Base-by-base conservation (phyloP, 2,888 invertebrate genomes). In the Drosophila dives region DNA sequence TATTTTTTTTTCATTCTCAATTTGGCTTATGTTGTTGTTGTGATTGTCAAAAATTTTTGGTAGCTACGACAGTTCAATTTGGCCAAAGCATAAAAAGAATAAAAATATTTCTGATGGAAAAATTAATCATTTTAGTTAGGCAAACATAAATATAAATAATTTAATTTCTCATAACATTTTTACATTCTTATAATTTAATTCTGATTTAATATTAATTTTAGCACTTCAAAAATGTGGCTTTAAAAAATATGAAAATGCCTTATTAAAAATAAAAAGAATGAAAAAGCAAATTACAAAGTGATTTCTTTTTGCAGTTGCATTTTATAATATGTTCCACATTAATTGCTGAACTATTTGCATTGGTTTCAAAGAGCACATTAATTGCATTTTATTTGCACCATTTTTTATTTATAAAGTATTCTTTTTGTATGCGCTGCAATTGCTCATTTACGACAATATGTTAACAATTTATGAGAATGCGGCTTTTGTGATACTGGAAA, bases 1-100 rank as follows among this genome's bases (percentile, higher is more conserved):
- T 53, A 50, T 51, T 49, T 61, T 8, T 50, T 68, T 66, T 62
- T 26, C 48, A 29, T 38, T 17, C 59, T 32, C 0, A 20, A 55
- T 42, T 17, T 45, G 50, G 12, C 32, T 26, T 23, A 7, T 40
- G 23, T 48, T 51, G 36, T 29, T 29, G 51, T 59, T 42, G 12
- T 29, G 6, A 29, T 34, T 64, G 51, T 66, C 77, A 80, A 66
- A 80, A 77, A 42, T 80, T 69, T 69, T 62, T 40, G 15, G 36
- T 32, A 61, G 20, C 23, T 42, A 32, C 40, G 56, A 48, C 65
- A 29, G 33, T 34, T 34, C 33, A 8, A 38, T 26, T 29, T 36
- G n/a, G n/a, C 12, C 36, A 38, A 36, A 8, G 4, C 12, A 38
- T 4, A 26, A 15, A 54, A 12, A 0, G 17, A 29, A 49, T 29